Evolutionary conservation across 2,888 invertebrate species (phyloP).

Genomic region (Lingula anatina): DNA sequence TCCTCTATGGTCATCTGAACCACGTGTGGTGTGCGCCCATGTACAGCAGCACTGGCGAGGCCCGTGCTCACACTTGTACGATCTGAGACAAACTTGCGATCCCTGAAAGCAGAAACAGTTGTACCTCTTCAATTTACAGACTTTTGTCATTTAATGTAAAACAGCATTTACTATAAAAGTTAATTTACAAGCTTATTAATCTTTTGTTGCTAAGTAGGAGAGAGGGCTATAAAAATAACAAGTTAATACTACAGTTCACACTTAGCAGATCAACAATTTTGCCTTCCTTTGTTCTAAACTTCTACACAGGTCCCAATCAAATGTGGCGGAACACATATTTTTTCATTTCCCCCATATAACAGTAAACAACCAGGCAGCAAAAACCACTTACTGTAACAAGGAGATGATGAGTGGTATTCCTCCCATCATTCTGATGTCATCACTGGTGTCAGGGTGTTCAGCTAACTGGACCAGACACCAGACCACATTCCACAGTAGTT

Average conservation of each 20-base stretch:
- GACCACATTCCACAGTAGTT: slow-evolving; percentile 51
- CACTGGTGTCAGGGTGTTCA: slow-evolving; percentile 48
- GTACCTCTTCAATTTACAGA: background rate
- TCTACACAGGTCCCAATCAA: too few species aligned
- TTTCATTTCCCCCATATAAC: too few species aligned
- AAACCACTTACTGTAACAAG: slow-evolving; percentile 42
- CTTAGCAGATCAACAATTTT: too few species aligned
- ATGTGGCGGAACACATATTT: too few species aligned
- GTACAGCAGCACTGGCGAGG: slow-evolving; percentile 25
- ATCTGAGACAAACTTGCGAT: slow-evolving; percentile 36
- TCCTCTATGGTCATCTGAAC: slow-evolving; percentile 12
- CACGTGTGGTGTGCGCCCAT: slow-evolving; percentile 19
- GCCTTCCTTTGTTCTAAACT: too few species aligned
- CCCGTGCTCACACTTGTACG: slow-evolving; percentile 24
- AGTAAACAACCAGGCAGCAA: too few species aligned
- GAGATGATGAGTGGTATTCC: slow-evolving; percentile 52
- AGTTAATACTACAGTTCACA: too few species aligned
- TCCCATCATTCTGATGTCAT: slow-evolving; percentile 51
- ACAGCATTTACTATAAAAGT: background rate
- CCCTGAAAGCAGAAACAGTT: slow-evolving; percentile 16
- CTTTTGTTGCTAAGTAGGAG: too few species aligned
- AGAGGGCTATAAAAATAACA: too few species aligned
- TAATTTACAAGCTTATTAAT: background rate
- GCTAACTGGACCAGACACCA: slow-evolving; percentile 54
- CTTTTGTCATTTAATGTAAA: background rate